Evolutionary conservation across 2,113 vertebrate genomes (phyloP), one percentile per base, ranked within the genome.

Genomic region (Lates calcarifer): DNA sequence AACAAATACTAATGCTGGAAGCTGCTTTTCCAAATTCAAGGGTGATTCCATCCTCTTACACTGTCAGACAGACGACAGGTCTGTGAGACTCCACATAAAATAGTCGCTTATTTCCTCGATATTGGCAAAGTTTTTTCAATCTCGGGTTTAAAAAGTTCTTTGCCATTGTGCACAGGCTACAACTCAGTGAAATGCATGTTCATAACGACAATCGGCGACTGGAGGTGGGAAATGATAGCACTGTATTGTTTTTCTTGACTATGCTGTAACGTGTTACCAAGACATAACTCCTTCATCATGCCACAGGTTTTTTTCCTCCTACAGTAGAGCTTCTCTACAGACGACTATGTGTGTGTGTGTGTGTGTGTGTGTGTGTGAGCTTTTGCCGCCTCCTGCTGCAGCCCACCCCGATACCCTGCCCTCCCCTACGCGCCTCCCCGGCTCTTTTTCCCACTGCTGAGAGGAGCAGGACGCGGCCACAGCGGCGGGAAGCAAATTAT

Each of bases 371-470:
- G n/a, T n/a, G 45, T 81, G 86, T 56, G 74, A 57, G 56, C 14
- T 37, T 68, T 89, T 82, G 67, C 89, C 89, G 80, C 90, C 85
- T 88, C 82, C 81, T 65, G 85, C 85, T 66, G 82, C 82, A 91
- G 81, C 84, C 79, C 82, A 61, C 69, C 69, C 75, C 63, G 75
- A 37, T 77, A 73, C 84, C 79, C 76, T 37, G 63, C 81, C 81
- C 87, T 86, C 84, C 84, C 75, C 66, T 81, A 26, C 87, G 90
- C 95, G 93, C 92, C 91, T 88, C 82, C 74, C 80, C 66, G 85
- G 86, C 93, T 93, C 90, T 74, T 91, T 94, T 94, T 94, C 94
- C 94, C 95, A 93, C 93, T 90, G 90, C 89, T 84, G 90, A 81
- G 84, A 90, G 77, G 84, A 90, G 61, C 88, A 79, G 77, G 91